Evolutionary conservation across 2,888 invertebrate species (phyloP).

Genomic region (Aelia acuminata): DNA sequence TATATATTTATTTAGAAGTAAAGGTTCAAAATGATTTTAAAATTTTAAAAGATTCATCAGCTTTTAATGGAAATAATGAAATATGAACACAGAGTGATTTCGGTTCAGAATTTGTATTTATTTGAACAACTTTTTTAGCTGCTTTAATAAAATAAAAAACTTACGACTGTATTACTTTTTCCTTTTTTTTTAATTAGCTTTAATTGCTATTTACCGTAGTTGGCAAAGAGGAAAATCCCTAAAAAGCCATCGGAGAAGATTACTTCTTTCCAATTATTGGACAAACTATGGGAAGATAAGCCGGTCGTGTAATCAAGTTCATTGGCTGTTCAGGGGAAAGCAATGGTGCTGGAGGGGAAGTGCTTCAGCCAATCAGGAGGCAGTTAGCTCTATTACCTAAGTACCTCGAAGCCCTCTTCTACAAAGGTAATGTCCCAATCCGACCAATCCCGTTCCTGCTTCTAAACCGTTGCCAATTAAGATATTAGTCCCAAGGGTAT

Average conservation of each 20-base stretch:
- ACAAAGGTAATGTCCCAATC: background rate
- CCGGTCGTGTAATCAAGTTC: conserved; percentile 29
- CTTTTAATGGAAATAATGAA: too few species aligned
- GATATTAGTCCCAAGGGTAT: background rate
- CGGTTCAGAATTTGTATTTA: too few species aligned
- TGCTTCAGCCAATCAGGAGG: background rate
- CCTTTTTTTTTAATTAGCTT: too few species aligned
- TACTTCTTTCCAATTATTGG: conserved; percentile 15
- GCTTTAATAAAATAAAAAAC: too few species aligned
- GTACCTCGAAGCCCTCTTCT: background rate
- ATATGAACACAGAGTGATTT: too few species aligned
- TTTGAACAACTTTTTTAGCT: too few species aligned
- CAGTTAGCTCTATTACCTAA: conserved; percentile 19
- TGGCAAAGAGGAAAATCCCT: background rate
- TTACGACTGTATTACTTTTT: too few species aligned
- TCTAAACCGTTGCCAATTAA: background rate
- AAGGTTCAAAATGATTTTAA: too few species aligned
- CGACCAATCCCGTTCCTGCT: background rate
- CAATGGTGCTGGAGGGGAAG: background rate
- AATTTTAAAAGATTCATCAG: too few species aligned
- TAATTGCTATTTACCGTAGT: background rate
- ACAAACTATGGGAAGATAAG: conserved; percentile 25
- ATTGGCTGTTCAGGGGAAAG: conserved; percentile 16
- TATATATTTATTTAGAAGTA: too few species aligned
- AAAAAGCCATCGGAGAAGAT: background rate